Evolutionary conservation across 2,888 invertebrate genomes (phyloP), one percentile per base, ranked within the genome.

Genomic region (Hylaea fasciaria): DNA sequence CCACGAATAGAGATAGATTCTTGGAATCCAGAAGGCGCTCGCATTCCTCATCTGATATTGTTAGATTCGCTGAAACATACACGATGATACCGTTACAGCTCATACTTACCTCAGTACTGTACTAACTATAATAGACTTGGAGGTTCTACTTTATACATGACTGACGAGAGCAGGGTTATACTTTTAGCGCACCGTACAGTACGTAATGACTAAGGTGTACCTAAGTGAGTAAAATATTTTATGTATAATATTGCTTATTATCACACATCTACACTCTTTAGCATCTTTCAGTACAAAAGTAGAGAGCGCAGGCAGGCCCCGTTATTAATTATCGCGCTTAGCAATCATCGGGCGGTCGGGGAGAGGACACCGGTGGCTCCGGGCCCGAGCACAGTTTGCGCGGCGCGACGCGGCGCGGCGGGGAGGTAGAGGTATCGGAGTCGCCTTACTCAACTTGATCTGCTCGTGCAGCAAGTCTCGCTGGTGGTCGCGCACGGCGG

Each of bases 401-500:
- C 22, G 22, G 22, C 22, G 22, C n/a, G n/a, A n/a, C n/a, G n/a
- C n/a, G n/a, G n/a, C n/a, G n/a, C n/a, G n/a, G n/a, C 22, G 22
- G 5, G 2, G 3, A 5, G 22, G 22, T 22, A 0, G 49, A 10
- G 14, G 44, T 11, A 29, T 39, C 11, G 50, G 44, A 43, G 32
- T 0, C 7, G 39, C 11, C 78, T 76, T 69, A 94, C 94, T 93
- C 60, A 94, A 89, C 53, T 82, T 81, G 69, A 94, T 87, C 80
- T 95, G 94, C 41, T 93, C 90, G 46, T 92, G 92, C 72, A 94
- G 88, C 68, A 94, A 83, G 3, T 81, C 77, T 65, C 92, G 90
- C 75, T 93, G 93, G 68, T 91, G 83, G 70, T 92, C 90, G 59
- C 92, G 89, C 77, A 93, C 93, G 67, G 83, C 85, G 64, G 91